Conservation (phyloP, 1,140 invertebrate genomes). For the Anastrepha obliqua region DNA sequence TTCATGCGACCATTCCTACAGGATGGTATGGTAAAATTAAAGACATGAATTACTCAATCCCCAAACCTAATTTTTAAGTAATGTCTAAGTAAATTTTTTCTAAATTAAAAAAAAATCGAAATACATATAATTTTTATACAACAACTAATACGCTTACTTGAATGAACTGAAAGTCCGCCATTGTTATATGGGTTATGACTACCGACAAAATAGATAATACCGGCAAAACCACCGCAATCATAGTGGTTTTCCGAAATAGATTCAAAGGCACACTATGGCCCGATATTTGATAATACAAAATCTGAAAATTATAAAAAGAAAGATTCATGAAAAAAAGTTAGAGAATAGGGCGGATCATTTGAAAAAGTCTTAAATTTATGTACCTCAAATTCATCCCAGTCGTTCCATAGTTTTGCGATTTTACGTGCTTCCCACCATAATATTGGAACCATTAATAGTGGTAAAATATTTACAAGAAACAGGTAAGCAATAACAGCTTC, state of each 20-base stretch:
- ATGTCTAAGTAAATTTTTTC: too few species aligned
- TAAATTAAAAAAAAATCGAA: too few species aligned
- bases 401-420: constrained; percentile 78
- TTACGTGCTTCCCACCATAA: constrained; percentile 80
- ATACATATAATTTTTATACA: background rate
- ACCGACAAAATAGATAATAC: constrained; percentile 78
- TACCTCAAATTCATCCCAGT: constrained; percentile 80
- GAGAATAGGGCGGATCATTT: too few species aligned
- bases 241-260: constrained; percentile 75
- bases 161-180: constrained; percentile 79
- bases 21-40: too few species aligned
- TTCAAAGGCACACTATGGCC: constrained; percentile 75
- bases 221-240: constrained; percentile 77
- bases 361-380: constrained; percentile 18
- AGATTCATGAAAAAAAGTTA: background rate
- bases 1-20: too few species aligned
- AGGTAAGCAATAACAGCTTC: constrained; percentile 82
- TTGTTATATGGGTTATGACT: constrained; percentile 79
- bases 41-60: too few species aligned
- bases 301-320: constrained; percentile 63
- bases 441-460: constrained; percentile 78
- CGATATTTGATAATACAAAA: constrained; percentile 77
- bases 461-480: constrained; percentile 81
- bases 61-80: too few species aligned
- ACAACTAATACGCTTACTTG: constrained; percentile 73